Percentiles rank a stretch among this genome's conserved stretches.
phyloP scores from a whole-genome alignment of 2,113 vertebrate genomes.

The Sebastes fasciatus region DNA sequence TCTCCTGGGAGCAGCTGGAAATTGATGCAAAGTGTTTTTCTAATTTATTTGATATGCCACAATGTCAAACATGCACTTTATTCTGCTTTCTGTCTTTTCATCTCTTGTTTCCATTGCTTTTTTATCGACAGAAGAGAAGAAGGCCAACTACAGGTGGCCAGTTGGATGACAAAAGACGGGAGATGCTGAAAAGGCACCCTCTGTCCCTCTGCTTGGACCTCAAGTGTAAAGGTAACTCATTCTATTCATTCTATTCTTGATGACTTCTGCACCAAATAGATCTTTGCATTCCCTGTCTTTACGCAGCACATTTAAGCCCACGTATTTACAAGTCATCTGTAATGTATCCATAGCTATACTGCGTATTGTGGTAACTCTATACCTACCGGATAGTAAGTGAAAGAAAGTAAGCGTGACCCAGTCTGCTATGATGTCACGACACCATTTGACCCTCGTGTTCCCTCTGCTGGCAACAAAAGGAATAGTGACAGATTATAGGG shows the following conservation, averaged over 20 bases:
- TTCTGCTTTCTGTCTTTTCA: not conserved
- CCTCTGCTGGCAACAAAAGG: constrained; percentile 67
- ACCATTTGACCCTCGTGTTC: constrained; percentile 53
- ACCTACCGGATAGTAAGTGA: constrained; percentile 19
- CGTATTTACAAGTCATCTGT: constrained; percentile 22
- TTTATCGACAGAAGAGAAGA: constrained; percentile 90
- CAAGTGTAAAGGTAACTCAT: constrained; percentile 91
- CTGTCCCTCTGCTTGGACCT: constrained; percentile 91
- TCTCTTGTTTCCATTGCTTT: not conserved
- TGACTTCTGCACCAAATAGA: not conserved
- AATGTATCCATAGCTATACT: not conserved
- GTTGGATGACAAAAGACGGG: constrained; percentile 95
- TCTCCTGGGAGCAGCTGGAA: constrained; percentile 30
- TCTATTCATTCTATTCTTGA: not conserved
- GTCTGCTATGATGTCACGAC: constrained; percentile 52
- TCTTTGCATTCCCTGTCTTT: not conserved
- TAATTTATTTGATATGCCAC: constrained; percentile 7
- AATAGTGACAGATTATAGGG: constrained; percentile 56
- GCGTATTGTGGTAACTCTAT: constrained; percentile 21
- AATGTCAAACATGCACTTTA: not conserved
- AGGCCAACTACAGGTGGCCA: constrained; percentile 93
- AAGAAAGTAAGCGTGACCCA: constrained; percentile 2
- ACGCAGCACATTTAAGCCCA: not conserved
- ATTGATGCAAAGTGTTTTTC: constrained; percentile 14
- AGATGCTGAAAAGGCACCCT: constrained; percentile 96